Evolutionary conservation across 2,888 invertebrate species (phyloP), one percentile per base, ranked within the genome.

Genomic region (Ditula angustiorana): DNA sequence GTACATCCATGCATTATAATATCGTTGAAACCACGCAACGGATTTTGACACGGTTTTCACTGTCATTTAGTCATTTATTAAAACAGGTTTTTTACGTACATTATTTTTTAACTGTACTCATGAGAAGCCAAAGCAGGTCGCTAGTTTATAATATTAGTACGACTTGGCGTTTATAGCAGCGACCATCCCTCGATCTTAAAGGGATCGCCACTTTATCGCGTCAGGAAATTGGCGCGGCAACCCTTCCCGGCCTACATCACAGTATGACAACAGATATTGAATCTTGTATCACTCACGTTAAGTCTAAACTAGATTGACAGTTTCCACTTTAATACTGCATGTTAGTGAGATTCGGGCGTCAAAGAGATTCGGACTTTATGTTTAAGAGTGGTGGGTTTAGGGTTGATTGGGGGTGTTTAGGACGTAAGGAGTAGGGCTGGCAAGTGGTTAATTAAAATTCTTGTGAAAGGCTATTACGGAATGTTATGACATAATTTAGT

Each of bases 131-230:
- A n/a, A n/a, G n/a, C n/a, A n/a, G n/a, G n/a, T n/a, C n/a, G n/a
- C n/a, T n/a, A n/a, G n/a, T n/a, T n/a, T n/a, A n/a, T n/a, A n/a
- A n/a, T n/a, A n/a, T n/a, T n/a, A n/a, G n/a, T n/a, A n/a, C n/a
- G n/a, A n/a, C n/a, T n/a, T n/a, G 13, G 13, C 16, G 7, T 16
- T 16, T 16, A n/a, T n/a, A 4, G 10, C 19, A 0, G 2, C 16
- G 41, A 10, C 41, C 19, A 4, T 41, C 10, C 41, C 2, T 8
- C 28, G 55, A 37, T 62, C 37, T 62, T 56, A 30, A 50, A 50
- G 19, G 55, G 55, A 28, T 19, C 28, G 26, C 59, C 59, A 50
- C 37, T 56, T 62, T 62, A 62, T 56, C 23, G 61, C 55, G 28
- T 28, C 37, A 21, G 28, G 47, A 56, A 61, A 61, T 61, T 47